Percentiles rank a stretch among this genome's conserved stretches.
phyloP scores from a whole-genome alignment of 2,888 invertebrate species.

The Lobophora halterata region DNA sequence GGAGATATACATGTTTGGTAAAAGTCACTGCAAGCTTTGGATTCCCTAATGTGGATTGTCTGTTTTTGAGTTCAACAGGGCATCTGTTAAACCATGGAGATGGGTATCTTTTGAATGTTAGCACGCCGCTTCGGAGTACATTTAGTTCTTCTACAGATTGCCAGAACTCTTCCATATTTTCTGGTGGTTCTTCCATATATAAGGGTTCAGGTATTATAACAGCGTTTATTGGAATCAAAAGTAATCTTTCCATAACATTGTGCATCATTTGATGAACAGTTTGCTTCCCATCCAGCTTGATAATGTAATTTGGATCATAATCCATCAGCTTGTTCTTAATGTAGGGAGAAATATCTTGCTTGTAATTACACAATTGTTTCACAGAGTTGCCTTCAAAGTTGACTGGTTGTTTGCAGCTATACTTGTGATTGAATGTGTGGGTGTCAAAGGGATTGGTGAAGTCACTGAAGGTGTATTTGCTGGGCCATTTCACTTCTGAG shows the following conservation, averaged over 20 bases:
- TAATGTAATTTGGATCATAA: constrained; percentile 76
- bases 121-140: constrained; percentile 43
- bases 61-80: constrained; percentile 82
- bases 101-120: constrained; percentile 58
- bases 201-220: constrained; percentile 66
- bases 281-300: constrained; percentile 81
- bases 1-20: constrained; percentile 82
- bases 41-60: constrained; percentile 72
- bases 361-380: constrained; percentile 75
- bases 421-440: constrained; percentile 57
- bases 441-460: constrained; percentile 43
- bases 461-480: constrained; percentile 49
- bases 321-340: constrained; percentile 75
- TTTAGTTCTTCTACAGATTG: constrained; percentile 48
- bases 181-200: constrained; percentile 55
- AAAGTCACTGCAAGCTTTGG: constrained; percentile 80
- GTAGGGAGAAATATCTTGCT: constrained; percentile 57
- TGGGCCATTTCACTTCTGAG: constrained; percentile 55
- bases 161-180: constrained; percentile 70
- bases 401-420: constrained; percentile 68
- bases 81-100: constrained; percentile 83
- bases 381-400: constrained; percentile 66
- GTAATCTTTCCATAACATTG: constrained; percentile 64
- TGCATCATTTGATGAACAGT: constrained; percentile 71
- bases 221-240: constrained; percentile 48